A percentile compares a stretch with the other conserved stretches of the same genome.
These are phyloP conservation scores for Actinopyga echinites DNA, from an alignment of 53 echinoderm and acorn worm species.

Conservation along the genomic window DNA sequence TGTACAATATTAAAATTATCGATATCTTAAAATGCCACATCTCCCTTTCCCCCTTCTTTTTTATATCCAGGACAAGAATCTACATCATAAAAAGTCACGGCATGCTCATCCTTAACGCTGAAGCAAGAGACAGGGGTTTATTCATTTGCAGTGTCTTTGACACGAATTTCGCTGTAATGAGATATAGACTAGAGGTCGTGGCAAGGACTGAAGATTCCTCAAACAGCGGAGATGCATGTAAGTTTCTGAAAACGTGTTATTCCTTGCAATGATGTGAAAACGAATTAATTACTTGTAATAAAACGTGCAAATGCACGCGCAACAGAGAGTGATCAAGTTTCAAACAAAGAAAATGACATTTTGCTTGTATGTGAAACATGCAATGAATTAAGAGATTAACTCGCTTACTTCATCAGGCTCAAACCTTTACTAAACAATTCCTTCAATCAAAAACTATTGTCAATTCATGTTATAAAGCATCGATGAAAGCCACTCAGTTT, in stretches of 20 bases:
- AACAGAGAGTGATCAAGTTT: too few relatives aligned
- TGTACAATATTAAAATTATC: not conserved
- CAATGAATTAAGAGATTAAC: too few relatives aligned
- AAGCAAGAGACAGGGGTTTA: constrained; percentile 63
- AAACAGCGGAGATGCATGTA: not conserved
- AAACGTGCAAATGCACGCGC: too few relatives aligned
- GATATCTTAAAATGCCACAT: not conserved
- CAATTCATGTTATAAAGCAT: not conserved
- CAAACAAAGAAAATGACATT: too few relatives aligned
- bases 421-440: too few relatives aligned
- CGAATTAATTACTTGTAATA: too few relatives aligned
- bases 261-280: not conserved
- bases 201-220: not conserved
- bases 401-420: too few relatives aligned
- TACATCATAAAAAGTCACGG: constrained; percentile 66
- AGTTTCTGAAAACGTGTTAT: not conserved
- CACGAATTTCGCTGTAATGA: too few relatives aligned
- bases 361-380: too few relatives aligned
- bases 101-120: constrained; percentile 70
- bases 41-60: too few relatives aligned
- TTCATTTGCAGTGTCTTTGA: constrained; percentile 53
- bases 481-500: not conserved
- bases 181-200: not conserved
- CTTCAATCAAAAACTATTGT: too few relatives aligned
- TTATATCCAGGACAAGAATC: constrained; percentile 54